phyloP scores from a whole-genome alignment of 2,888 invertebrate genomes.

The Scelioninae gen. 1 region DNA sequence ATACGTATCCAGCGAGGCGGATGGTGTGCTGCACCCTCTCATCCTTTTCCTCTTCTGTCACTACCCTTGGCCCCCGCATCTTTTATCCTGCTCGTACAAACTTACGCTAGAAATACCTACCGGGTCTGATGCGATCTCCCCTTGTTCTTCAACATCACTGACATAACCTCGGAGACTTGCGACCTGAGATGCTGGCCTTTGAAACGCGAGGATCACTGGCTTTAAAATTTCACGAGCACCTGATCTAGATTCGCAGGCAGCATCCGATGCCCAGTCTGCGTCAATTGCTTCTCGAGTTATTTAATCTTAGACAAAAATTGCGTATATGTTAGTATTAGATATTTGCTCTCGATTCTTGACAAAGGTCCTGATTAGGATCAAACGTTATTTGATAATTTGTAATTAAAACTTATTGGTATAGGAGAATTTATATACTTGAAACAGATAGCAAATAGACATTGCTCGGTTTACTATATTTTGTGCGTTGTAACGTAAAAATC shows the following conservation, averaged over 20 bases:
- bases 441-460: too few species aligned
- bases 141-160: constrained; percentile 47
- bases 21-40: constrained; percentile 69
- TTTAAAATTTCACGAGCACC: not conserved
- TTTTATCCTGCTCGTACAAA: not conserved
- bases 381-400: not conserved
- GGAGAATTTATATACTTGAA: too few species aligned
- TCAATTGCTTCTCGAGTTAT: constrained; percentile 39
- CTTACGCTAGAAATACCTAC: not conserved
- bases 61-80: constrained; percentile 57
- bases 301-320: constrained; percentile 26
- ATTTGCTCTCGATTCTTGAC: too few species aligned
- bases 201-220: constrained; percentile 10
- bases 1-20: constrained; percentile 77
- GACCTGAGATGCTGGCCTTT: constrained; percentile 23
- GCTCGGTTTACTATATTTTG: too few species aligned
- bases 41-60: constrained; percentile 46
- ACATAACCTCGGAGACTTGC: constrained; percentile 22
- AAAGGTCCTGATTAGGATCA: not conserved
- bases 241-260: not conserved
- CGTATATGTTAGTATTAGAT: not conserved
- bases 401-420: not conserved
- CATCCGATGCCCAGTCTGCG: constrained; percentile 3
- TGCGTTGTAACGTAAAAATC: too few species aligned
- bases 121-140: constrained; percentile 24